phyloP scores from a whole-genome alignment of 2,797 vertebrate species.

The Bradypodion ventrale region DNA sequence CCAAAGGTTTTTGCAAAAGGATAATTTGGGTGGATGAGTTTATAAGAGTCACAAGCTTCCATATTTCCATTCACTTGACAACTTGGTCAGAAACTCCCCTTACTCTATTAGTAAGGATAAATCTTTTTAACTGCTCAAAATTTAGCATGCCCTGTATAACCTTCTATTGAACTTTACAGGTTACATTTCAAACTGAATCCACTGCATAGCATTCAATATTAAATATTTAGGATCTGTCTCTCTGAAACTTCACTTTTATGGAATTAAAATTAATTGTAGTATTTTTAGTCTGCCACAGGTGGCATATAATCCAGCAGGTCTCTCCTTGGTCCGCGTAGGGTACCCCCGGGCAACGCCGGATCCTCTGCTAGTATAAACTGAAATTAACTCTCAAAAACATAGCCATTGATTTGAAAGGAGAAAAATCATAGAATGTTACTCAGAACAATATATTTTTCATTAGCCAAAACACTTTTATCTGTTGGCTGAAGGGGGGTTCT shows the following conservation, averaged over 20 bases:
- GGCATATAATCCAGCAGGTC: neutral
- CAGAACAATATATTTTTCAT: conserved; percentile 44
- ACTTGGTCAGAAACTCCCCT: too few relatives aligned
- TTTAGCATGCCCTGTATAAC: too few relatives aligned
- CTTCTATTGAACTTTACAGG: neutral
- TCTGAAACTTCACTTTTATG: neutral
- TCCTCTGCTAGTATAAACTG: too few relatives aligned
- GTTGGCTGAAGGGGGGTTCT: conserved; percentile 55
- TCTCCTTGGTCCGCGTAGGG: too few relatives aligned
- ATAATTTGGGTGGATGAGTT: too few relatives aligned
- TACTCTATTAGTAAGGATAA: too few relatives aligned
- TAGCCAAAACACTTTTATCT: conserved; percentile 56
- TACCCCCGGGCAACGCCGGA: too few relatives aligned
- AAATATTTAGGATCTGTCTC: neutral
- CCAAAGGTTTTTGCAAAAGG: too few relatives aligned
- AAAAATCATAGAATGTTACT: conserved; percentile 48
- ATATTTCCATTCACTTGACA: too few relatives aligned
- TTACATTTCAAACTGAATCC: neutral
- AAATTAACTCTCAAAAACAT: conserved; percentile 43
- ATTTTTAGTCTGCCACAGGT: neutral
- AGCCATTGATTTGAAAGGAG: conserved; percentile 53
- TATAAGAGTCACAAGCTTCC: too few relatives aligned
- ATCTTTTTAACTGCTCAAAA: neutral
- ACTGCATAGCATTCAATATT: neutral
- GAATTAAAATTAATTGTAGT: too few relatives aligned